These are phyloP conservation scores for Andrena minutula DNA, from an alignment of 2,888 invertebrate genomes.

Conservation along the genomic window DNA sequence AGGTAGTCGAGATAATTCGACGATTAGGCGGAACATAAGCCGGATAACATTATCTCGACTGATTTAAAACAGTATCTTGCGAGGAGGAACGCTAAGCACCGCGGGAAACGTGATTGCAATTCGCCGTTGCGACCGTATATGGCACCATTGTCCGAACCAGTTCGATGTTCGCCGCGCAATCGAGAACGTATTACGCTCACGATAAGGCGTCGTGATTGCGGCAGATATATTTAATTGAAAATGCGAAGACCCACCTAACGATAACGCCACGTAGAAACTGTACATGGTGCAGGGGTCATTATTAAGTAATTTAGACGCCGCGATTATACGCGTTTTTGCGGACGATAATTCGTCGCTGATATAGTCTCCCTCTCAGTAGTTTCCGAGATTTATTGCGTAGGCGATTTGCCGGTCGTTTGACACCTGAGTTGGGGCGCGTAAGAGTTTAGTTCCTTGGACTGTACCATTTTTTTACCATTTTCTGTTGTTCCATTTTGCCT, in stretches of 20 bases:
- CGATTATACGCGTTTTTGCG: conserved; percentile 39
- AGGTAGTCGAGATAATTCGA: conserved; percentile 54
- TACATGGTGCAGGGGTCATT: conserved; percentile 38
- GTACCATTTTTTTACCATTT: too few relatives aligned
- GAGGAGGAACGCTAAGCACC: conserved; percentile 69
- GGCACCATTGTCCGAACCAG: conserved; percentile 71
- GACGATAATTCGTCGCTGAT: conserved; percentile 17
- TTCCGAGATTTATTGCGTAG: too few relatives aligned
- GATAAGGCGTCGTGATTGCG: conserved; percentile 70
- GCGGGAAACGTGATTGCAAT: conserved; percentile 73
- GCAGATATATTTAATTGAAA: conserved; percentile 73
- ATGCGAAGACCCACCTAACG: conserved; percentile 59
- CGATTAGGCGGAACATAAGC: conserved; percentile 59
- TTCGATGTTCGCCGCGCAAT: conserved; percentile 69
- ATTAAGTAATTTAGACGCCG: conserved; percentile 65
- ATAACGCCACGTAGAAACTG: conserved; percentile 55
- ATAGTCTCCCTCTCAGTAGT: too few relatives aligned
- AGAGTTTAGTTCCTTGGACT: too few relatives aligned
- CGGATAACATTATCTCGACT: conserved; percentile 65
- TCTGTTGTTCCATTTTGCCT: too few relatives aligned
- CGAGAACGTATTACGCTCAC: conserved; percentile 70
- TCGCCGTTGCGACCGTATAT: conserved; percentile 66
- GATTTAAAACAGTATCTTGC: conserved; percentile 69
- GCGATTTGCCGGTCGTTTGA: too few relatives aligned
- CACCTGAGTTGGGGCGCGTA: too few relatives aligned